Evolutionary conservation across 2,797 vertebrate species (phyloP).

Genomic region (Bradypodion ventrale): DNA sequence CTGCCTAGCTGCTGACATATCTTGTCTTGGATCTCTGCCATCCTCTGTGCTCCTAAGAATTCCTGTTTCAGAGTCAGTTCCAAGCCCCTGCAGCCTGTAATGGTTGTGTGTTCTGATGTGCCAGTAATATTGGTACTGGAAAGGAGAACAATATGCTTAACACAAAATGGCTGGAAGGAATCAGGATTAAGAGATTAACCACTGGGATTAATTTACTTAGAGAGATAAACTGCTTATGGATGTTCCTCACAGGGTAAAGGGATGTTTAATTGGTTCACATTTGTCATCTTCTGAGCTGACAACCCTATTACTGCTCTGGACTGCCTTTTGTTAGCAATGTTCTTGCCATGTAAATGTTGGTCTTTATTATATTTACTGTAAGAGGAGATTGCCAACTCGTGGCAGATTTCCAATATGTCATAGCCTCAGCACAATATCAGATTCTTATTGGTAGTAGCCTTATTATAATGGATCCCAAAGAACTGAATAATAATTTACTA

Average conservation of each 20-base stretch:
- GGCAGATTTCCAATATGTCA: conserved; percentile 23
- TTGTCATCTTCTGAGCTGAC: conserved; percentile 24
- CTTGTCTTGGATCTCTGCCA: not conserved
- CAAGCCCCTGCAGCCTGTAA: not conserved
- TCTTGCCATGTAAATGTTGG: conserved; percentile 44
- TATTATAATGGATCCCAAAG: conserved; percentile 60
- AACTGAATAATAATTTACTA: conserved; percentile 55
- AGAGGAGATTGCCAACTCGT: conserved; percentile 43
- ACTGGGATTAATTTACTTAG: not conserved
- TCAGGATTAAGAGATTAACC: conserved; percentile 19
- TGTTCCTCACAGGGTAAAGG: not conserved
- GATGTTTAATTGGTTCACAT: conserved; percentile 6
- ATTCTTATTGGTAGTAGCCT: conserved; percentile 54
- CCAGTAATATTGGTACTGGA: not conserved
- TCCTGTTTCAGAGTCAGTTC: not conserved
- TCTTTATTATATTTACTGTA: conserved; percentile 47
- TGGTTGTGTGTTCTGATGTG: not conserved
- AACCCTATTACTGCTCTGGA: fast-evolving
- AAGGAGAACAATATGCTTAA: not conserved
- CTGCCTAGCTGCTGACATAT: not conserved
- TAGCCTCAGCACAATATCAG: conserved; percentile 36
- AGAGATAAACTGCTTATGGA: conserved; percentile 29
- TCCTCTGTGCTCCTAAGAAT: not conserved
- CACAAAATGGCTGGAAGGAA: conserved; percentile 21
- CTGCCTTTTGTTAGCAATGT: conserved; percentile 20